Conservation (phyloP, 2,113 vertebrate species). For the Penelope pileata region DNA sequence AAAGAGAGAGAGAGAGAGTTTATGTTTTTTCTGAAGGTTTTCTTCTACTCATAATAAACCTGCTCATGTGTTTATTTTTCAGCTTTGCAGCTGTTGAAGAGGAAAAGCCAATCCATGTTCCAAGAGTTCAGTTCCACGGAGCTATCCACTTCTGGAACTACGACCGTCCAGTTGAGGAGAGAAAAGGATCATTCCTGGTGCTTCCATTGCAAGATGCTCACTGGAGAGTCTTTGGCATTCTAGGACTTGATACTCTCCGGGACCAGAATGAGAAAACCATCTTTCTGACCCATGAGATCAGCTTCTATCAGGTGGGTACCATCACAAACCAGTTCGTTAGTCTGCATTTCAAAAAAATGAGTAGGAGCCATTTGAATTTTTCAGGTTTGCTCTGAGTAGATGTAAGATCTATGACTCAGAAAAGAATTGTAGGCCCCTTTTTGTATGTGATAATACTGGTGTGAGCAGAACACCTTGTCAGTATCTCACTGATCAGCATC, state of each 20-base stretch:
- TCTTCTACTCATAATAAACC: neutral
- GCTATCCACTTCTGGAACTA: slow-evolving; percentile 81
- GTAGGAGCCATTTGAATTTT: neutral
- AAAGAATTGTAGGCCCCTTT: neutral
- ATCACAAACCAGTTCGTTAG: neutral
- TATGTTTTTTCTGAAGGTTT: neutral
- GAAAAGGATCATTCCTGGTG: slow-evolving; percentile 77
- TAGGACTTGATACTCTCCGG: slow-evolving; percentile 79
- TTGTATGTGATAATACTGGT: neutral
- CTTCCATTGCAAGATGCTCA: slow-evolving; percentile 74
- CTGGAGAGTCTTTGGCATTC: slow-evolving; percentile 77
- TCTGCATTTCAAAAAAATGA: neutral
- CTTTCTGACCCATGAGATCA: slow-evolving; percentile 79
- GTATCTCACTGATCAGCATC: neutral
- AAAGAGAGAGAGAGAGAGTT: neutral
- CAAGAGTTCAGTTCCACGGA: slow-evolving; percentile 76
- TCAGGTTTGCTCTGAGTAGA: neutral
- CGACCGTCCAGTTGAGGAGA: slow-evolving; percentile 7
- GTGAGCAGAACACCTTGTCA: neutral
- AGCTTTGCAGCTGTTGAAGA: slow-evolving; percentile 79
- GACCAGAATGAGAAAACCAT: slow-evolving; percentile 65
- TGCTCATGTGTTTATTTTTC: neutral
- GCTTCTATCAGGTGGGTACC: slow-evolving; percentile 78
- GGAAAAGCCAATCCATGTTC: slow-evolving; percentile 76
- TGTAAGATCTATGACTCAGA: accelerated